phyloP scores from a whole-genome alignment of 1,140 invertebrate genomes.

The Apocrypta bakeri region DNA sequence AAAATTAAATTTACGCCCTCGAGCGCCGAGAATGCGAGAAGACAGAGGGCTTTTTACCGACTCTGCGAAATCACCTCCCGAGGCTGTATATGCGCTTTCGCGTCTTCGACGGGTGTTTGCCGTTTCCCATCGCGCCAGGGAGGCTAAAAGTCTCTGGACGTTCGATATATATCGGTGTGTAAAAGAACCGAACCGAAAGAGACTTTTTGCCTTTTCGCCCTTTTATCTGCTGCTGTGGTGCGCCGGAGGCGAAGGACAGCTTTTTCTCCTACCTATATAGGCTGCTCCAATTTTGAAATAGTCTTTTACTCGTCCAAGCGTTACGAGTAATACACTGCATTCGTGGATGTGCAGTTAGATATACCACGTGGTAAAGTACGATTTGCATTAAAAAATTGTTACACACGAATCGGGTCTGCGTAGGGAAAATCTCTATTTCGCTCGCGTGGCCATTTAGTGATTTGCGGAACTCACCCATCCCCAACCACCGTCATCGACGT shows the following conservation, averaged over 20 bases:
- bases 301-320: too few relatives aligned
- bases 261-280: neutral
- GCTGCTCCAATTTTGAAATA: too few relatives aligned
- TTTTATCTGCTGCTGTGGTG: neutral
- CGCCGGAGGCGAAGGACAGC: neutral
- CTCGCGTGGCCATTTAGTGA: slow-evolving; percentile 48
- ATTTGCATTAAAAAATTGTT: too few relatives aligned
- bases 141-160: slow-evolving; percentile 13
- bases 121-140: slow-evolving; percentile 17
- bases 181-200: neutral
- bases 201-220: neutral
- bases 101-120: neutral
- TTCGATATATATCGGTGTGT: neutral
- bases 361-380: too few relatives aligned
- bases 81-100: neutral
- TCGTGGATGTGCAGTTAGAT: too few relatives aligned
- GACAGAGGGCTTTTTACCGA: neutral
- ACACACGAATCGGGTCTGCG: too few relatives aligned
- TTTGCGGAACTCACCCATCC: slow-evolving; percentile 40
- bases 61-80: neutral
- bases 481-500: slow-evolving; percentile 32
- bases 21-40: slow-evolving; percentile 7
- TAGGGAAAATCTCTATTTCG: neutral
- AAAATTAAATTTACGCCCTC: slow-evolving; percentile 36
- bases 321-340: too few relatives aligned